Evolutionary conservation across 1,140 invertebrate species (phyloP).

Genomic region (Artemia franciscana): DNA sequence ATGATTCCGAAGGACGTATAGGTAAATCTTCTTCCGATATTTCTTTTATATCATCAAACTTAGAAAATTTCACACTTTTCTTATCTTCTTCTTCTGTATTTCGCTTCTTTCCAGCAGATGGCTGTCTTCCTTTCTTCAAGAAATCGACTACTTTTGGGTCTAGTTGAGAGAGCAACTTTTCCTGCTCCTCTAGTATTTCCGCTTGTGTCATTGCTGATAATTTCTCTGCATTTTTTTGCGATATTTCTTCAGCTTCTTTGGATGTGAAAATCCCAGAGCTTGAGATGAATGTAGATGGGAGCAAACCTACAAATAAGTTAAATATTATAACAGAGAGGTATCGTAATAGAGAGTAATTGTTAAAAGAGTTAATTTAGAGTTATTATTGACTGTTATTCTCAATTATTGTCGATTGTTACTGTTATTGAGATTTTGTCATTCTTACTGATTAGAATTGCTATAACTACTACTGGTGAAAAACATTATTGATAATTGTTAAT

Average conservation of each 20-base stretch:
- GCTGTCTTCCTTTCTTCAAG: conserved; percentile 26
- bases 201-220: conserved; percentile 39
- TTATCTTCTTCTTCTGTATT: conserved; percentile 13
- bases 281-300: not conserved
- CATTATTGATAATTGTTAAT: too few relatives aligned
- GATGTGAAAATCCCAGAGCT: not conserved
- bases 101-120: conserved; percentile 15
- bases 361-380: not conserved
- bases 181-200: conserved; percentile 48
- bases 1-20: conserved; percentile 21
- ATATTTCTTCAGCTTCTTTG: conserved; percentile 28
- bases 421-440: not conserved
- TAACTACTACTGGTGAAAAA: not conserved
- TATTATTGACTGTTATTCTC: not conserved
- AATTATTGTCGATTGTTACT: not conserved
- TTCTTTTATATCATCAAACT: conserved; percentile 7
- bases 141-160: conserved; percentile 39
- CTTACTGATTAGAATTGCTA: not conserved
- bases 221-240: conserved; percentile 41
- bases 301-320: not conserved
- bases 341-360: not conserved
- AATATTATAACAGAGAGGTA: not conserved
- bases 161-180: conserved; percentile 34
- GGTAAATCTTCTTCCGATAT: conserved; percentile 16
- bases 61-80: conserved; percentile 7